phyloP scores from a whole-genome alignment of 2,797 vertebrate genomes.

The Argyrosomus regius region DNA sequence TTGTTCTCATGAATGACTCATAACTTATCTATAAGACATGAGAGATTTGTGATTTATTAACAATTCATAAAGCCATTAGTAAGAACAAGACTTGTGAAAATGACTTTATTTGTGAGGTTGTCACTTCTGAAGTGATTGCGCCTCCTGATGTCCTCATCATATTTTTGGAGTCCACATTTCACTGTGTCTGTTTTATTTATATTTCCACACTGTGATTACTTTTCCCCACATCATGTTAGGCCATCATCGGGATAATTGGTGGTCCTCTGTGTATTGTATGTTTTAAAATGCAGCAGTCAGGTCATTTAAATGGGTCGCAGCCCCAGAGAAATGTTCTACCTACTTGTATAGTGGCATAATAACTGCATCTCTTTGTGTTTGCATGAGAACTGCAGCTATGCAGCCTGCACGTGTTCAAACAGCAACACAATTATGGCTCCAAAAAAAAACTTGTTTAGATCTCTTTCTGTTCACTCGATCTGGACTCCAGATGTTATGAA shows the following conservation, averaged over 20 bases:
- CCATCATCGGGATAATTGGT: constrained; percentile 39
- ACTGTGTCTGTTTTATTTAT: constrained; percentile 1
- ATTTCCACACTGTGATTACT: constrained; percentile 3
- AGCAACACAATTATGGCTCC: neutral
- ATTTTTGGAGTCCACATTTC: neutral
- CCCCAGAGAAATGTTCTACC: constrained; percentile 35
- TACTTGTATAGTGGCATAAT: neutral
- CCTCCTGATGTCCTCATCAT: neutral
- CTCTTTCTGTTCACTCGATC: constrained; percentile 7
- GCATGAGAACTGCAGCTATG: constrained; percentile 8
- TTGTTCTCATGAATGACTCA: neutral
- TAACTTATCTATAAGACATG: neutral
- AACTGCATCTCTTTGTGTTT: constrained; percentile 29
- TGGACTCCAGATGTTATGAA: neutral
- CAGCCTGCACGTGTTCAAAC: constrained; percentile 1
- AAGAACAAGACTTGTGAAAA: neutral
- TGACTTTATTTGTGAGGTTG: neutral
- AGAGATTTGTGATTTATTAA: neutral
- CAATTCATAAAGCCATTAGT: neutral
- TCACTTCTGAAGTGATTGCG: neutral
- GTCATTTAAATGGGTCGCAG: constrained; percentile 35
- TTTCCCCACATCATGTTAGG: constrained; percentile 12
- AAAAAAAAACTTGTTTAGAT: constrained; percentile 3
- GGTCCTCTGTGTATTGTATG: constrained; percentile 43
- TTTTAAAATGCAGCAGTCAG: constrained; percentile 38